Conservation (phyloP, 2,797 vertebrate genomes). For the Phalanger gymnotis region DNA sequence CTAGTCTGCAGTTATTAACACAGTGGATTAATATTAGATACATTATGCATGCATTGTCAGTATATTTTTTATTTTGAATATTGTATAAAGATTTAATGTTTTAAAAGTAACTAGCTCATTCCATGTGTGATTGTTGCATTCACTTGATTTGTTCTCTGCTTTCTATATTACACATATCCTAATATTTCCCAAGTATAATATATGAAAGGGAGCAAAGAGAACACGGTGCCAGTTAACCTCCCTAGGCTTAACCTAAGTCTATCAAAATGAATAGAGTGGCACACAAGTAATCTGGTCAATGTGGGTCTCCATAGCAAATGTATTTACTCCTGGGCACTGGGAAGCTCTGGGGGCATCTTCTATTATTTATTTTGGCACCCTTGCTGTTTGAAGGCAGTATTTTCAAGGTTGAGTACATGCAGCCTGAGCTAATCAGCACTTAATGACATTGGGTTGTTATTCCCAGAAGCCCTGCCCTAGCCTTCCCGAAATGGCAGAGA, state of each 20-base stretch:
- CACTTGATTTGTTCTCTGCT: not conserved
- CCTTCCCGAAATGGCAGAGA: not conserved
- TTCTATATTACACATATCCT: slow-evolving; percentile 6
- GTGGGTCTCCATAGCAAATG: not conserved
- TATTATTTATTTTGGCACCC: not conserved
- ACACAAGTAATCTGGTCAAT: slow-evolving; percentile 5
- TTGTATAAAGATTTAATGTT: not conserved
- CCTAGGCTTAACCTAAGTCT: not conserved
- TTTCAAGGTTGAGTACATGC: not conserved
- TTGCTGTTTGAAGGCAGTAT: not conserved
- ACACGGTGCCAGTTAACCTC: not conserved
- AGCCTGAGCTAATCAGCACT: not conserved
- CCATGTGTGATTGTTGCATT: not conserved
- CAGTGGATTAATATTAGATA: not conserved
- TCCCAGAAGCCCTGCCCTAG: not conserved
- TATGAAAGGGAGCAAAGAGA: slow-evolving; percentile 25
- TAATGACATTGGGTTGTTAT: not conserved
- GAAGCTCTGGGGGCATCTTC: not conserved
- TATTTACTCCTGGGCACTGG: slow-evolving; percentile 4
- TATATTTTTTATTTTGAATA: not conserved
- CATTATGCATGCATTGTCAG: not conserved
- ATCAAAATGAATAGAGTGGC: not conserved
- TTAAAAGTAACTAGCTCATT: not conserved
- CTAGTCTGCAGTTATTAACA: not conserved
- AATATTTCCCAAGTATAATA: slow-evolving; percentile 24